Conservation (phyloP, 2,888 invertebrate genomes). For the Lingula anatina region DNA sequence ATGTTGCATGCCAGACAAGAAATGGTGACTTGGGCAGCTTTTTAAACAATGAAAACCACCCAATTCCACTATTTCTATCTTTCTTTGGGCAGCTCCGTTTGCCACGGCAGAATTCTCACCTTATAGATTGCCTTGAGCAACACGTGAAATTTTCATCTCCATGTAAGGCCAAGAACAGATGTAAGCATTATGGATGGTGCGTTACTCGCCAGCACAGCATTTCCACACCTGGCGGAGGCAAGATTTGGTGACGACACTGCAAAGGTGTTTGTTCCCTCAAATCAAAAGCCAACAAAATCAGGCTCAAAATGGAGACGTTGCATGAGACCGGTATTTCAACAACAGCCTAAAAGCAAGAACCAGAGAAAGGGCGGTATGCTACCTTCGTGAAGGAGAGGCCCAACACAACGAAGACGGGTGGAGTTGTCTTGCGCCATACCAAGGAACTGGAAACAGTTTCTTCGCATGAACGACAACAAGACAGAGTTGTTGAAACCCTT, state of each 20-base stretch:
- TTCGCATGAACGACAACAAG: conserved; percentile 11
- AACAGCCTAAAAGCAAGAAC: conserved; percentile 1
- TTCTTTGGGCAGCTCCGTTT: too few species aligned
- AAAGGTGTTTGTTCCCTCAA: background rate
- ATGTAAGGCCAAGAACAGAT: background rate
- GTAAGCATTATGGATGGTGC: conserved; percentile 3
- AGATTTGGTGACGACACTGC: background rate
- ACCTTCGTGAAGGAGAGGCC: too few species aligned
- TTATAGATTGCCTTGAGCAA: too few species aligned
- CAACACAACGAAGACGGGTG: too few species aligned
- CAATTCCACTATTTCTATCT: too few species aligned
- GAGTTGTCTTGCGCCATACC: too few species aligned
- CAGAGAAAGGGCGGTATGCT: too few species aligned
- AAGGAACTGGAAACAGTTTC: conserved; percentile 12
- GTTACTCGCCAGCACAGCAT: background rate
- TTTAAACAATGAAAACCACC: too few species aligned
- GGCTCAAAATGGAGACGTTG: background rate
- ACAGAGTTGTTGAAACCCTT: conserved; percentile 7
- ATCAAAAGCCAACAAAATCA: background rate
- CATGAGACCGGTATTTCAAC: conserved; percentile 1
- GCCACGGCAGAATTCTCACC: too few species aligned
- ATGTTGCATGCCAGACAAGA: too few species aligned
- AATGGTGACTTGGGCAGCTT: too few species aligned
- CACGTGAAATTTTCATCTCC: background rate
- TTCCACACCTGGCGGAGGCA: background rate